Percentiles rank a stretch among this genome's conserved stretches.
Conservation (phyloP, 1,140 invertebrate species). For the Matsumurasca onukii region DNA sequence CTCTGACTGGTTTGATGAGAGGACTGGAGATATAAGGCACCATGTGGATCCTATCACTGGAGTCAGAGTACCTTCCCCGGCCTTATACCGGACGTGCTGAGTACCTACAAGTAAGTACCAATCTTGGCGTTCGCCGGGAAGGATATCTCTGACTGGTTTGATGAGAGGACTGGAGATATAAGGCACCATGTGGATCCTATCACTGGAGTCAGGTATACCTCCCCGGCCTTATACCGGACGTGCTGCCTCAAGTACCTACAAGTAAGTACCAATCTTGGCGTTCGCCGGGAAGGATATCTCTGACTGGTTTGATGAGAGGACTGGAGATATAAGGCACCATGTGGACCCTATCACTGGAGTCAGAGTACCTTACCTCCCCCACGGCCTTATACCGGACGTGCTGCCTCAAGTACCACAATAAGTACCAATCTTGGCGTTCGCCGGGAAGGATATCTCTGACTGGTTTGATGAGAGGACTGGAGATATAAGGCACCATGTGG, state of each 20-base stretch:
- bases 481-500: conserved; percentile 51
- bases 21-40: too few relatives aligned
- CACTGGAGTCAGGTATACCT: too few relatives aligned
- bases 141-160: too few relatives aligned
- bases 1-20: too few relatives aligned
- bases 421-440: conserved; percentile 49
- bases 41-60: too few relatives aligned
- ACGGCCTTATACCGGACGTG: conserved; percentile 53
- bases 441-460: conserved; percentile 73
- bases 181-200: too few relatives aligned
- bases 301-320: conserved; percentile 67
- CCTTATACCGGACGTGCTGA: too few relatives aligned
- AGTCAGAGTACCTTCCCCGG: too few relatives aligned
- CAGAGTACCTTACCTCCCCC: conserved; percentile 54
- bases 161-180: too few relatives aligned
- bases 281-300: conserved; percentile 74
- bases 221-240: conserved; percentile 58
- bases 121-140: too few relatives aligned
- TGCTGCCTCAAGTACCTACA: conserved; percentile 46
- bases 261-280: conserved; percentile 62
- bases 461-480: conserved; percentile 68
- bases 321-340: conserved; percentile 52
- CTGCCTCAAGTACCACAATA: too few relatives aligned
- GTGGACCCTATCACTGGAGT: conserved; percentile 55
- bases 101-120: too few relatives aligned